Conservation (phyloP, 2,888 invertebrate species). For the Calliphora vomitoria region DNA sequence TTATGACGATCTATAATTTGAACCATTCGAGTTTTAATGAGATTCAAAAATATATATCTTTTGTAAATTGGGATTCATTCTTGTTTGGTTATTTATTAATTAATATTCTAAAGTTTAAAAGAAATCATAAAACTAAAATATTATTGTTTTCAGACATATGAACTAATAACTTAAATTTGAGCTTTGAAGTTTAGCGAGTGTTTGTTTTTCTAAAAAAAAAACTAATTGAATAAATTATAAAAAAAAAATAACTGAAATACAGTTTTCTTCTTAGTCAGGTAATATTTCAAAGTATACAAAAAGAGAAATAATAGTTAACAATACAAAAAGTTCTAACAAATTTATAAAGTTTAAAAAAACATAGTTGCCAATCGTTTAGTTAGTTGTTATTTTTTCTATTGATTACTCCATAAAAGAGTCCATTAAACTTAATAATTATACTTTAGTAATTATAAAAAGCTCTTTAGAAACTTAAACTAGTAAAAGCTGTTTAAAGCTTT, state of each 20-base stretch:
- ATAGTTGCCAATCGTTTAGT: neutral
- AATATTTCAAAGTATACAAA: slow-evolving; percentile 7
- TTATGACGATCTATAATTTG: slow-evolving; percentile 56
- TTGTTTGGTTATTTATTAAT: slow-evolving; percentile 7
- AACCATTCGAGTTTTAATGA: slow-evolving; percentile 59
- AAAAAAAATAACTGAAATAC: slow-evolving; percentile 26
- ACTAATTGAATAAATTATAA: slow-evolving; percentile 18
- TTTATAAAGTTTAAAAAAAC: neutral
- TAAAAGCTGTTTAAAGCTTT: slow-evolving; percentile 9
- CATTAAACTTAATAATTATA: neutral
- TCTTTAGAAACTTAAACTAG: slow-evolving; percentile 23
- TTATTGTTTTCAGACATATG: slow-evolving; percentile 15
- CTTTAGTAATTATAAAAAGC: neutral
- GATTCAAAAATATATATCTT: slow-evolving; percentile 57
- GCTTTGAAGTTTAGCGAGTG: slow-evolving; percentile 66
- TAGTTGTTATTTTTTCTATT: neutral
- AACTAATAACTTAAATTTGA: slow-evolving; percentile 61
- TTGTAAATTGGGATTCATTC: slow-evolving; percentile 8
- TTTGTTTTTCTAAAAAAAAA: slow-evolving; percentile 41
- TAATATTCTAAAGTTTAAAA: slow-evolving; percentile 25
- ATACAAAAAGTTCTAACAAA: neutral
- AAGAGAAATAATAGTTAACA: neutral
- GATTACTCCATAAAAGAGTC: neutral
- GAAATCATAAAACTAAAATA: slow-evolving; percentile 35
- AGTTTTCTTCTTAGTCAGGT: slow-evolving; percentile 5